Evolutionary conservation across 2,888 invertebrate species (phyloP).

Genomic region (Aethes cnicana): DNA sequence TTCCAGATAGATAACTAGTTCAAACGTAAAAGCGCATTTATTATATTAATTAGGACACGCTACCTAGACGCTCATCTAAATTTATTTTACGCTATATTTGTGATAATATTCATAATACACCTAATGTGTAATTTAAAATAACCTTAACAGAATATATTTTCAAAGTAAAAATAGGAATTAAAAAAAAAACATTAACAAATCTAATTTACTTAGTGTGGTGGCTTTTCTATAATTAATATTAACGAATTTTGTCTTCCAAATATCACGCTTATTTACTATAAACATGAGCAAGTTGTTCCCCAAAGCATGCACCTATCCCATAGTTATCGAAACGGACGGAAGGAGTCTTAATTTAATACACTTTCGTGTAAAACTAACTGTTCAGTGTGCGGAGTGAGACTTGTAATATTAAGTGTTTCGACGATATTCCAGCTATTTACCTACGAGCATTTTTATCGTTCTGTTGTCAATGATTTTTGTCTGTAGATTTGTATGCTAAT

Average conservation of each 20-base stretch:
- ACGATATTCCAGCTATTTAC: too few relatives aligned
- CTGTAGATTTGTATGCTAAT: too few relatives aligned
- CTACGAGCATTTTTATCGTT: too few relatives aligned
- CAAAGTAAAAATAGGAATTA: constrained; percentile 3
- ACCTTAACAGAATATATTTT: constrained; percentile 5
- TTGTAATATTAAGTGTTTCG: too few relatives aligned
- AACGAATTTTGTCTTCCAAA: constrained; percentile 6
- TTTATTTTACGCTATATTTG: constrained; percentile 19
- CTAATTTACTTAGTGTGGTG: constrained; percentile 4
- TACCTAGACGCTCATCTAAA: too few relatives aligned
- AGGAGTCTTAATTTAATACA: too few relatives aligned
- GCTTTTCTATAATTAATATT: constrained; percentile 9
- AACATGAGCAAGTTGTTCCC: neutral
- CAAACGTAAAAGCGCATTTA: too few relatives aligned
- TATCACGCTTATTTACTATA: constrained; percentile 1
- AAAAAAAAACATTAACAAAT: constrained; percentile 1
- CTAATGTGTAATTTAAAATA: constrained; percentile 20
- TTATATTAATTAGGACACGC: too few relatives aligned
- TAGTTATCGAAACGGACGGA: too few relatives aligned
- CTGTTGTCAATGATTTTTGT: too few relatives aligned
- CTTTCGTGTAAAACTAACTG: neutral
- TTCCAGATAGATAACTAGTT: too few relatives aligned
- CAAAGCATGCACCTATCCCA: constrained; percentile 7
- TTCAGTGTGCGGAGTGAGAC: neutral
- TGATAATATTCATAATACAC: constrained; percentile 58